A percentile compares a stretch with the other conserved stretches of the same genome.
Evolutionary conservation across 2,888 invertebrate species (phyloP).

Genomic region (Protula sp.): DNA sequence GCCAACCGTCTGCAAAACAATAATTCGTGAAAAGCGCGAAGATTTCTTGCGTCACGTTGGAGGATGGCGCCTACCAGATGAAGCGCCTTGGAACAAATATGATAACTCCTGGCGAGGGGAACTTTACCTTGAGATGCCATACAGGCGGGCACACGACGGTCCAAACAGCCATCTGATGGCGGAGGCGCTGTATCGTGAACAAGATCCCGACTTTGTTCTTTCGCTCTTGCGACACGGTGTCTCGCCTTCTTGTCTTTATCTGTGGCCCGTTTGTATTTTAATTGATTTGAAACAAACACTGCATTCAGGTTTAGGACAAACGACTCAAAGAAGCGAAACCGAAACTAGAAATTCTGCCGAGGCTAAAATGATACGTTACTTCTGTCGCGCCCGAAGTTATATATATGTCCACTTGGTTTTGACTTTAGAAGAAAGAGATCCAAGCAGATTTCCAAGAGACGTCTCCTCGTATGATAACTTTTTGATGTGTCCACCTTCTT

Average conservation of each 20-base stretch:
- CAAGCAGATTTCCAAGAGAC: not conserved
- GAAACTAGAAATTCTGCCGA: not conserved
- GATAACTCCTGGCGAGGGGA: not conserved
- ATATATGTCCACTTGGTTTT: not conserved
- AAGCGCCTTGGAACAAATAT: not conserved
- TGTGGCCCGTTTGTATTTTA: conserved; percentile 3
- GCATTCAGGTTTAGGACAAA: no score
- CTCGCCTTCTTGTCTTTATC: not conserved
- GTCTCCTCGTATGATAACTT: conserved; percentile 2
- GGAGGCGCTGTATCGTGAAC: conserved; percentile 2
- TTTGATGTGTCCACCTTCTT: not conserved
- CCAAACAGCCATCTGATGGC: not conserved
- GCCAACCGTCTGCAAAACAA: not conserved
- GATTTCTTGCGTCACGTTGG: not conserved
- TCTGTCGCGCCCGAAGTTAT: conserved; percentile 1
- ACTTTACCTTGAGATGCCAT: conserved; percentile 4
- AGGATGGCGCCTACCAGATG: not conserved
- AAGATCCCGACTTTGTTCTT: not conserved
- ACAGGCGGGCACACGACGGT: not conserved
- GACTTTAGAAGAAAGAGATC: not conserved
- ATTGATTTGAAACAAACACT: not conserved
- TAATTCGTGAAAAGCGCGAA: not conserved
- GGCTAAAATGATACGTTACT: conserved; percentile 2
- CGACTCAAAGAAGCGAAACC: not conserved
- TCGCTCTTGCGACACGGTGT: not conserved